phyloP scores from a whole-genome alignment of 2,888 invertebrate genomes.

The Gastrophysa polygoni region DNA sequence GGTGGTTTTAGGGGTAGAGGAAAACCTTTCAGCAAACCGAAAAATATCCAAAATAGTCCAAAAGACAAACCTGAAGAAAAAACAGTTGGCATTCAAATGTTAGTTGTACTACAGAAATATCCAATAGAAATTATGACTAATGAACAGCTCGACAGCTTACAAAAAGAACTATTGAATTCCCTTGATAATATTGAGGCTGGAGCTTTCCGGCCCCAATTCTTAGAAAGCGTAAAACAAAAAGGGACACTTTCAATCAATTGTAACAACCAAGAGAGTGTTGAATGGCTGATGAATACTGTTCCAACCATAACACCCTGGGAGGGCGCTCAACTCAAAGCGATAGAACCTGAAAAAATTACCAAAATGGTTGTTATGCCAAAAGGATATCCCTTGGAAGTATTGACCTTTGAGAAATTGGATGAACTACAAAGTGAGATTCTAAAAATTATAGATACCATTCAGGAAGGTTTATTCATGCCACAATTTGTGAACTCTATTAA shows the following conservation, averaged over 20 bases:
- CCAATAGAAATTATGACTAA: constrained; percentile 20
- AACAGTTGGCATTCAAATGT: constrained; percentile 18
- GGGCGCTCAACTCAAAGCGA: constrained; percentile 22
- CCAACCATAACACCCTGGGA: constrained; percentile 23
- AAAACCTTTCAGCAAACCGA: background rate
- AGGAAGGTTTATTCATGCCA: constrained; percentile 23
- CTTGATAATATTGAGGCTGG: constrained; percentile 22
- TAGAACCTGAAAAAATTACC: constrained; percentile 21
- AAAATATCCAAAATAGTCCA: background rate
- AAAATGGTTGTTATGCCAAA: constrained; percentile 24
- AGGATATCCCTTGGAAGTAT: constrained; percentile 21
- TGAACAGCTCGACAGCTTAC: constrained; percentile 21
- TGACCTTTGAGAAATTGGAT: constrained; percentile 19
- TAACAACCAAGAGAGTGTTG: constrained; percentile 21
- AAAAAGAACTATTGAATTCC: constrained; percentile 24
- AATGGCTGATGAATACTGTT: constrained; percentile 21
- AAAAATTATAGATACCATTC: constrained; percentile 23
- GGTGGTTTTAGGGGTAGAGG: background rate
- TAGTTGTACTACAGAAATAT: constrained; percentile 23
- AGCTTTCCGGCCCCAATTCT: constrained; percentile 25
- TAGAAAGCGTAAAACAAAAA: constrained; percentile 21
- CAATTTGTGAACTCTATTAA: constrained; percentile 25
- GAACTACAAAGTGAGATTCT: constrained; percentile 21
- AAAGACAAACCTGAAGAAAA: constrained; percentile 4
- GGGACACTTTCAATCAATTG: constrained; percentile 23